phyloP scores from a whole-genome alignment of 2,797 vertebrate genomes.

The Neopelma chrysocephalum region DNA sequence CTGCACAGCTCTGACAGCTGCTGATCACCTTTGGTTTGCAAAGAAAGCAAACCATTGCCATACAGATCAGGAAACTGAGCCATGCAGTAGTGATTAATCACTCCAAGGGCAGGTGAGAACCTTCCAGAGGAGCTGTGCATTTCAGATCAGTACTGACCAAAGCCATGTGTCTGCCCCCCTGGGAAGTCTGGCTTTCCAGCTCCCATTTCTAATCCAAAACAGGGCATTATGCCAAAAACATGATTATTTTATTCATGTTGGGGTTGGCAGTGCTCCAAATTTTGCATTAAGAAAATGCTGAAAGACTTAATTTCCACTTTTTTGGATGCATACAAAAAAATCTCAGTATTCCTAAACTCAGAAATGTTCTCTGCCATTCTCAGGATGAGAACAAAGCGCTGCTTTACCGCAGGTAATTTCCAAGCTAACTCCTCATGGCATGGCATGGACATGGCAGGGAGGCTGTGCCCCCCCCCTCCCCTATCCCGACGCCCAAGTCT shows the following conservation, averaged over 20 bases:
- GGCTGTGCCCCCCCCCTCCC: neutral
- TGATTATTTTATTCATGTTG: neutral
- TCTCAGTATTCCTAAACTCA: fast-evolving
- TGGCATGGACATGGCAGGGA: neutral
- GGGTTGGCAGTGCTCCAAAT: neutral
- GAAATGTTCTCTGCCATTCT: neutral
- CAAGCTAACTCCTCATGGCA: neutral
- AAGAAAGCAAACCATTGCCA: neutral
- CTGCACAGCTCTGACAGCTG: neutral
- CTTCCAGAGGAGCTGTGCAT: neutral
- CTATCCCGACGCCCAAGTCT: fast-evolving
- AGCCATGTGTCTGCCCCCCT: neutral
- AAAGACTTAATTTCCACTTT: neutral
- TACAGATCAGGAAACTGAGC: neutral
- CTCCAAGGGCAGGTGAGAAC: neutral
- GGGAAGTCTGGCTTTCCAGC: neutral
- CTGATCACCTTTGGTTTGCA: neutral
- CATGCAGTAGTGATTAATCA: neutral
- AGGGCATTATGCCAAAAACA: neutral
- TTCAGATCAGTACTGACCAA: neutral
- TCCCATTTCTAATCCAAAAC: neutral
- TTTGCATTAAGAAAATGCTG: neutral
- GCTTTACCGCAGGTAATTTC: neutral
- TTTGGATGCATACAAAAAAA: neutral
- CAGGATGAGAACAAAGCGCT: neutral